Conservation (phyloP, 2,888 invertebrate genomes). For the Stenchaetothrips biformis region DNA sequence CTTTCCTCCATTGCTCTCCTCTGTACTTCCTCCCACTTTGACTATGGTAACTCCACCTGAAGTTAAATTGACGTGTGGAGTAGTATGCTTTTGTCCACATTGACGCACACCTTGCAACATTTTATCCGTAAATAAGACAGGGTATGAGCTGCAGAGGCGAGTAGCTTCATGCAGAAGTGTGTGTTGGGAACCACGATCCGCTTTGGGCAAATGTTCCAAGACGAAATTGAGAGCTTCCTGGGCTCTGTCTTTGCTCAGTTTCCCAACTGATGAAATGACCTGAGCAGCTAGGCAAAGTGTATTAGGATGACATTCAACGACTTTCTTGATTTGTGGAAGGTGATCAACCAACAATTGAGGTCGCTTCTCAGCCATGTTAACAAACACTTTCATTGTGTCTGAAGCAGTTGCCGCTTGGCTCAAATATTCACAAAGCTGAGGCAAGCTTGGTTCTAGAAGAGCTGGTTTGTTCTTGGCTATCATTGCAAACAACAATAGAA, state of each 20-base stretch:
- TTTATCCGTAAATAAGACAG: slow-evolving; percentile 73
- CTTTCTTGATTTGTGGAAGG: slow-evolving; percentile 61
- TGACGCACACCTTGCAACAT: slow-evolving; percentile 69
- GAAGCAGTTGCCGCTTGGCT: slow-evolving; percentile 55
- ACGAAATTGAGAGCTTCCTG: slow-evolving; percentile 78
- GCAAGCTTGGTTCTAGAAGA: slow-evolving; percentile 72
- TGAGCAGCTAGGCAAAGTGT: slow-evolving; percentile 63
- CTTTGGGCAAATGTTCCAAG: slow-evolving; percentile 64
- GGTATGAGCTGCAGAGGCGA: slow-evolving; percentile 72
- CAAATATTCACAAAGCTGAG: slow-evolving; percentile 74
- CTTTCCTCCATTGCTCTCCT: background rate
- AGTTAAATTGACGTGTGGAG: slow-evolving; percentile 62
- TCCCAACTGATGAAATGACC: slow-evolving; percentile 66
- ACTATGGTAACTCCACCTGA: slow-evolving; percentile 75
- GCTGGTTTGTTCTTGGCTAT: slow-evolving; percentile 76
- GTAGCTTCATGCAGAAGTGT: slow-evolving; percentile 75
- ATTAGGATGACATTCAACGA: slow-evolving; percentile 61
- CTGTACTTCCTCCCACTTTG: slow-evolving; percentile 57
- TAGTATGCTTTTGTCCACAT: slow-evolving; percentile 43
- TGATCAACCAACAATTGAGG: slow-evolving; percentile 68
- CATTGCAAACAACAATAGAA: slow-evolving; percentile 75
- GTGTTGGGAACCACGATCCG: slow-evolving; percentile 68
- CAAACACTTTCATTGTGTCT: slow-evolving; percentile 67
- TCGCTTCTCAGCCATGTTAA: slow-evolving; percentile 66
- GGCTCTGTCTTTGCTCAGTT: slow-evolving; percentile 69